Percentiles rank a stretch among this genome's conserved stretches.
phyloP scores from a whole-genome alignment of 2,113 vertebrate species.

The Raja brachyura region DNA sequence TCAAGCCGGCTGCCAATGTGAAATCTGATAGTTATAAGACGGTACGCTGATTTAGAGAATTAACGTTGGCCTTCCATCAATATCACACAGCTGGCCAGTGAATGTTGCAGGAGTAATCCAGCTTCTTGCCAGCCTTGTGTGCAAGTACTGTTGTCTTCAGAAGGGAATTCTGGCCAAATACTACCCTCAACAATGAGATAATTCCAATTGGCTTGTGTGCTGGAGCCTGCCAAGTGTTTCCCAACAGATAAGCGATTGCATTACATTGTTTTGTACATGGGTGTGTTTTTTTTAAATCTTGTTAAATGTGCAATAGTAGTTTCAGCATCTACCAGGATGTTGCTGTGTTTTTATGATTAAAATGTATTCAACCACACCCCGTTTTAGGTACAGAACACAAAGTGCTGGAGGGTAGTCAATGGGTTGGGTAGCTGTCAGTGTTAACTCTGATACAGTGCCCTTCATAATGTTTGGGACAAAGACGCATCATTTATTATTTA shows the following conservation, averaged over 20 bases:
- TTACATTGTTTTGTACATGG: conserved; percentile 1
- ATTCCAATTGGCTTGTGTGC: not conserved
- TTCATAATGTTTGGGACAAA: too few species aligned
- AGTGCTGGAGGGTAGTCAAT: too few species aligned
- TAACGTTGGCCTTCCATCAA: not conserved
- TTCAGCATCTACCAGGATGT: not conserved
- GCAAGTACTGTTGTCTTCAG: not conserved
- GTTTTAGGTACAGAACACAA: too few species aligned
- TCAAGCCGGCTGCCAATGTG: not conserved
- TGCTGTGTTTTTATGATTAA: conserved; percentile 8
- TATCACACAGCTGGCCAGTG: not conserved
- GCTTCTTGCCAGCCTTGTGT: not conserved
- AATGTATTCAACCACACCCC: not conserved
- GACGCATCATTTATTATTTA: too few species aligned
- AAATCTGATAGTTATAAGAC: not conserved
- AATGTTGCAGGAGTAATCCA: not conserved
- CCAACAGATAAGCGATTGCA: not conserved
- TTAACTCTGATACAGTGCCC: too few species aligned
- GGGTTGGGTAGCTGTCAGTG: too few species aligned
- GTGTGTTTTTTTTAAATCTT: not conserved
- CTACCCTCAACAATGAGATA: not conserved
- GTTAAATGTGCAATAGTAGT: conserved; percentile 31
- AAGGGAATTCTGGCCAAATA: not conserved
- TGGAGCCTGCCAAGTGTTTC: not conserved
- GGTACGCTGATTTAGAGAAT: not conserved